Percentiles rank a stretch among this genome's conserved stretches.
Conservation (phyloP, 2,797 vertebrate species). For the Pantherophis alleghaniensis region DNA sequence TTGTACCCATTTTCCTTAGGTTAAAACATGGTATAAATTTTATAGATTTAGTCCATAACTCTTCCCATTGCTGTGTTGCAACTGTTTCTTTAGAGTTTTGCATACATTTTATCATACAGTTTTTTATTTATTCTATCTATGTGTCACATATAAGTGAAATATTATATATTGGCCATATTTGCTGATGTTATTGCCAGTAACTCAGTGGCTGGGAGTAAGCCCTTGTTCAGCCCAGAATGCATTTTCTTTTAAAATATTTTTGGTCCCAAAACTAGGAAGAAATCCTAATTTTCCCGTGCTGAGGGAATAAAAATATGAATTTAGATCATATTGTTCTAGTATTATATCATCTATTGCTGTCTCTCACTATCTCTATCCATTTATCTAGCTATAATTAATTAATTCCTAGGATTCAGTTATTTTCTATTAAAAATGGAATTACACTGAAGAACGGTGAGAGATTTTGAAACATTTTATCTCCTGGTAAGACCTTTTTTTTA, state of each 20-base stretch:
- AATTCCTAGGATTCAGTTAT: background rate
- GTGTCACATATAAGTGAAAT: background rate
- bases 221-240: background rate
- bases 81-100: background rate
- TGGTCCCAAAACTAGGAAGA: background rate
- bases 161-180: background rate
- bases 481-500: background rate
- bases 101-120: background rate
- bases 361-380: background rate
- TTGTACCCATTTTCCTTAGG: background rate
- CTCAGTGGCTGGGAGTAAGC: background rate
- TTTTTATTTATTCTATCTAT: background rate
- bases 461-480: background rate
- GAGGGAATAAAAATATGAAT: background rate
- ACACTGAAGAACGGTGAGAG: slow-evolving; percentile 15
- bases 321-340: no score
- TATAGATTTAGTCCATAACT: background rate
- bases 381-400: background rate
- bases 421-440: slow-evolving; percentile 3
- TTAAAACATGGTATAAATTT: background rate
- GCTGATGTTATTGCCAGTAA: background rate
- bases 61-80: background rate
- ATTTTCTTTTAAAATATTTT: background rate
- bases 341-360: background rate
- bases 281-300: background rate